These are phyloP conservation scores for Linepithema humile DNA, from an alignment of 1,140 invertebrate genomes.

Conservation along the genomic window DNA sequence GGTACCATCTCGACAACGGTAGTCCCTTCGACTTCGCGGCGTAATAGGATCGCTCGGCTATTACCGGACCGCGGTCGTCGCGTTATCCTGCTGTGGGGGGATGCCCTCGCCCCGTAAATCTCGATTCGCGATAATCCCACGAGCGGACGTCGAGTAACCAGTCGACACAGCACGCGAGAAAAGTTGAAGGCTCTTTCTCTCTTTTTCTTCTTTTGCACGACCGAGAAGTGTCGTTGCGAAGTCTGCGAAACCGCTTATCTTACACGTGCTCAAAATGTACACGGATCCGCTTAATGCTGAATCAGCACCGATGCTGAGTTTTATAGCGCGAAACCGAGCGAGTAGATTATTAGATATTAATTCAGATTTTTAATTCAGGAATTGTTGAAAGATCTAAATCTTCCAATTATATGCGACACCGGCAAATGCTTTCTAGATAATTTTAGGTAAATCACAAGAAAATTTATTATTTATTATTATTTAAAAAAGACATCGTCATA, in stretches of 20 bases:
- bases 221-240: slow-evolving; percentile 35
- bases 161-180: slow-evolving; percentile 11
- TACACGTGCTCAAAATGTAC: slow-evolving; percentile 9
- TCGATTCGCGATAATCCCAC: slow-evolving; percentile 71
- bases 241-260: slow-evolving; percentile 61
- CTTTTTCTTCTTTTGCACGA: too few relatives aligned
- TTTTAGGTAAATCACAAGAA: too few relatives aligned
- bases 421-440: too few relatives aligned
- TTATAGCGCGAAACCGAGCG: neutral
- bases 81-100: slow-evolving; percentile 58
- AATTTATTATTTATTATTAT: too few relatives aligned
- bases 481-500: too few relatives aligned
- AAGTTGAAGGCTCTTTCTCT: neutral
- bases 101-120: slow-evolving; percentile 67
- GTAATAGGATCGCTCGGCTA: slow-evolving; percentile 68
- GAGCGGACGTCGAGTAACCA: slow-evolving; percentile 50
- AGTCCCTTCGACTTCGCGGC: slow-evolving; percentile 7
- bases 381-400: neutral
- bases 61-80: slow-evolving; percentile 37
- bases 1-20: neutral
- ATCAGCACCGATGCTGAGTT: slow-evolving; percentile 21
- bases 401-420: too few relatives aligned
- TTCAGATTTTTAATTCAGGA: neutral
- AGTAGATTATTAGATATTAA: too few relatives aligned
- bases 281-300: slow-evolving; percentile 2